These are phyloP conservation scores for Carassius auratus DNA, from an alignment of 2,113 vertebrate genomes.

Conservation along the genomic window DNA sequence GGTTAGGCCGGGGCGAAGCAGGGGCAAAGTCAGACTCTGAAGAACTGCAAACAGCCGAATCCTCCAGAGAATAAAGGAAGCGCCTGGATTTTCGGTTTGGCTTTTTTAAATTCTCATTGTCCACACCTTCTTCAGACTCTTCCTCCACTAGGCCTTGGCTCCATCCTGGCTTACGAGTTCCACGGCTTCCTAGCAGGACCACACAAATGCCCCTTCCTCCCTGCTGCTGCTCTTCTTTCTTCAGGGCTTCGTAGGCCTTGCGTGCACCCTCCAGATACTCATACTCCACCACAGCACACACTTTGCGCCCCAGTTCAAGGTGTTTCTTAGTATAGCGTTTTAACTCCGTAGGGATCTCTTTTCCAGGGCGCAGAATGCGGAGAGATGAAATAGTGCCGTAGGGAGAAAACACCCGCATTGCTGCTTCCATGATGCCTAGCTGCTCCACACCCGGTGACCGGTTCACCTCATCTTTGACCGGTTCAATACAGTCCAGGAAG, in stretches of 20 bases:
- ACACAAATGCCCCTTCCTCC: constrained; percentile 60
- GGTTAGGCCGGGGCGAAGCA: background rate
- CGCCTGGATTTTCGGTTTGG: background rate
- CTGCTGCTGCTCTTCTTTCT: constrained; percentile 48
- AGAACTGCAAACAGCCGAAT: constrained; percentile 51
- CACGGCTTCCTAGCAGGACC: constrained; percentile 67
- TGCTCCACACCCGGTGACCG: constrained; percentile 3
- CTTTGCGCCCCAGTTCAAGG: constrained; percentile 70
- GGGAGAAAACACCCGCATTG: constrained; percentile 70
- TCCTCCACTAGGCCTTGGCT: constrained; percentile 32
- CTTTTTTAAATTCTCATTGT: constrained; percentile 48
- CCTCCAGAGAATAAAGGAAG: background rate
- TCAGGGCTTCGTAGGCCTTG: constrained; percentile 69
- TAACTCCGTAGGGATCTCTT: constrained; percentile 75
- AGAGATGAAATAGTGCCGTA: constrained; percentile 69
- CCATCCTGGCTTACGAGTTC: constrained; percentile 62
- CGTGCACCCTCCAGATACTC: constrained; percentile 72
- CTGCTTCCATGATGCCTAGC: constrained; percentile 63
- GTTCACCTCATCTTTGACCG: background rate
- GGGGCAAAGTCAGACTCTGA: background rate
- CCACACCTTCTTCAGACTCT: constrained; percentile 40
- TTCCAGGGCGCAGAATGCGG: constrained; percentile 77
- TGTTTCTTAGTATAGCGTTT: constrained; percentile 67
- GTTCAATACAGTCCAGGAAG: constrained; percentile 52
- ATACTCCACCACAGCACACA: constrained; percentile 80